These are phyloP conservation scores for Trachymyrmex cornetzi DNA, from an alignment of 1,140 invertebrate species.

Conservation along the genomic window DNA sequence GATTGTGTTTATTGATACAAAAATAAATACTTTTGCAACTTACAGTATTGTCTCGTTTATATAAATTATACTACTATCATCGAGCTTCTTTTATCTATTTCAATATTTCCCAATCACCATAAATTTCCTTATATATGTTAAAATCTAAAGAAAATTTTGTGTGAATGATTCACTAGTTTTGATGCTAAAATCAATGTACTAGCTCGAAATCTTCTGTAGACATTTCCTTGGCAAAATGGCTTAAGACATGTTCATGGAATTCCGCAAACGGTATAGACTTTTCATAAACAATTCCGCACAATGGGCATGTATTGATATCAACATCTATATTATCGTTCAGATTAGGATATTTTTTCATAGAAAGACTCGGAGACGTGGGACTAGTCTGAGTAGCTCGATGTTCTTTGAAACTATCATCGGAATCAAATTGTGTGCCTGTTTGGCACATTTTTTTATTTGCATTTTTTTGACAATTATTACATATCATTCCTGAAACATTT, in stretches of 20 bases:
- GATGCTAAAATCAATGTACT: constrained; percentile 51
- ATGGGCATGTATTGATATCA: constrained; percentile 83
- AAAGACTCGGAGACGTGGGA: constrained; percentile 71
- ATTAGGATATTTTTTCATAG: constrained; percentile 70
- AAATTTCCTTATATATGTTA: background rate
- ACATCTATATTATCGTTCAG: constrained; percentile 52
- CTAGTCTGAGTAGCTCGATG: constrained; percentile 82
- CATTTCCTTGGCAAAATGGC: constrained; percentile 84
- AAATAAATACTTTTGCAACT: constrained; percentile 60
- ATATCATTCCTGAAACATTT: constrained; percentile 74
- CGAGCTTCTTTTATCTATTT: constrained; percentile 1
- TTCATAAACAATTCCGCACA: constrained; percentile 83
- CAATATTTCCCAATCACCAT: constrained; percentile 8
- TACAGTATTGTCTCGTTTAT: background rate
- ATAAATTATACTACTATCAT: background rate
- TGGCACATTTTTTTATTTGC: constrained; percentile 81
- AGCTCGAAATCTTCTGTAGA: constrained; percentile 75
- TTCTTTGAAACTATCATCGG: constrained; percentile 79
- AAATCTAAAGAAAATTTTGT: background rate
- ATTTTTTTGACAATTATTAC: constrained; percentile 80
- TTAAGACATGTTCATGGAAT: constrained; percentile 86
- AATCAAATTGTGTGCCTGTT: constrained; percentile 81
- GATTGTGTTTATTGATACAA: constrained; percentile 37
- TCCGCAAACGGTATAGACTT: constrained; percentile 80
- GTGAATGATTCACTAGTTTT: background rate